A percentile compares a stretch with the other conserved stretches of the same genome.
These are phyloP conservation scores for Toxostoma redivivum DNA, from an alignment of 2,113 vertebrate genomes.

Conservation along the genomic window DNA sequence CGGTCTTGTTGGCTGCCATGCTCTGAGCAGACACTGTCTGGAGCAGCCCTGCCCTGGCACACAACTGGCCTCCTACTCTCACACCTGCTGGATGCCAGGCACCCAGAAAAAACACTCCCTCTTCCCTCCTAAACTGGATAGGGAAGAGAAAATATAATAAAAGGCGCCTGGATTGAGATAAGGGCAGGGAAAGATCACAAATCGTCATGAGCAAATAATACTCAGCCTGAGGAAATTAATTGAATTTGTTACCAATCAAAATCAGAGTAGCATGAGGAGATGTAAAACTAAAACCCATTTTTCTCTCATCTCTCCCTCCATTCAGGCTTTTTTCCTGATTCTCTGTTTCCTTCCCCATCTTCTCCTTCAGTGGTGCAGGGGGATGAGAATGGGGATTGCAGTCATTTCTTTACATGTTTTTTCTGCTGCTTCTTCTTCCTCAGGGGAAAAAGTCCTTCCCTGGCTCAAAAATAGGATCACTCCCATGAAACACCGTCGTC, in stretches of 20 bases:
- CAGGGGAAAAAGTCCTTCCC: neutral
- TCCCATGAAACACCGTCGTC: neutral
- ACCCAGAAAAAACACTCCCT: neutral
- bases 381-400: accelerated
- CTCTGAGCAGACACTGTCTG: neutral
- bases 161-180: neutral
- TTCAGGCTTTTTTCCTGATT: neutral
- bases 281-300: neutral
- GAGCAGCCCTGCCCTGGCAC: neutral
- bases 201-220: neutral
- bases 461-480: neutral
- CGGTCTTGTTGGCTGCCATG: neutral
- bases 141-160: neutral
- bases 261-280: neutral
- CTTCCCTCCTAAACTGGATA: neutral
- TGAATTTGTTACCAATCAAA: neutral
- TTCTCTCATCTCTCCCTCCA: neutral
- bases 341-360: neutral
- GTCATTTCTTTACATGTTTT: neutral
- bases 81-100: neutral
- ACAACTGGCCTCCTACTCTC: neutral
- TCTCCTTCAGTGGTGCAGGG: neutral
- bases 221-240: neutral
- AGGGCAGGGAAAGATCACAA: neutral
- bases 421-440: neutral